Evolutionary conservation across 2,888 invertebrate species (phyloP).

Genomic region (Drosophila melanocephala): DNA sequence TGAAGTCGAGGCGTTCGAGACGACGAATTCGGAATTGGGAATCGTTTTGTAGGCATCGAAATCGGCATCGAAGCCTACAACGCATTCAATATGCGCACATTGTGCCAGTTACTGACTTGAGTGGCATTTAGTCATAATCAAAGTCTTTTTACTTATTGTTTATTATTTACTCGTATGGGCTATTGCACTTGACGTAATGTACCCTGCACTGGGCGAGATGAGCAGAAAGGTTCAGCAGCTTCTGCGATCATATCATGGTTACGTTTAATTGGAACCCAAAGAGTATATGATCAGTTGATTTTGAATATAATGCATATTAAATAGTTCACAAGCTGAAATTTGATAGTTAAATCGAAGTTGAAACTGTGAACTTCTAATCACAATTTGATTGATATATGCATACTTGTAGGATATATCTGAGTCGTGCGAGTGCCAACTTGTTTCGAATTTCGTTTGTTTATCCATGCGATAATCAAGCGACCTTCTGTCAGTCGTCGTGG

Average conservation of each 20-base stretch:
- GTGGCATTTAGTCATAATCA: conserved; percentile 27
- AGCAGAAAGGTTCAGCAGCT: not conserved
- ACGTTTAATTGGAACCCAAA: not conserved
- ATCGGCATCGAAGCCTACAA: conserved; percentile 15
- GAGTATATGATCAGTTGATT: not conserved
- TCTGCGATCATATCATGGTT: not conserved
- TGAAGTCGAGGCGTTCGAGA: conserved; percentile 13
- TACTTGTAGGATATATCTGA: conserved; percentile 18
- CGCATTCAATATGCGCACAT: conserved; percentile 65
- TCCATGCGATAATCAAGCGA: conserved; percentile 17
- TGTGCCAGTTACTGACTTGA: conserved; percentile 57
- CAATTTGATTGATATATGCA: not conserved
- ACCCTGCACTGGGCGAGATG: conserved; percentile 15
- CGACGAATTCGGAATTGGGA: conserved; percentile 39
- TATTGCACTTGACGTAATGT: conserved; percentile 38
- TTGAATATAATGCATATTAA: too few species aligned
- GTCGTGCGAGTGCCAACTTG: not conserved
- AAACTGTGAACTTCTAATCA: not conserved
- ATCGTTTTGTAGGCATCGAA: conserved; percentile 9
- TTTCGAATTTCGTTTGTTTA: not conserved
- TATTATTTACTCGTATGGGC: conserved; percentile 17
- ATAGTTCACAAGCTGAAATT: too few species aligned
- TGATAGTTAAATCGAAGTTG: not conserved
- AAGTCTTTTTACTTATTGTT: conserved; percentile 18
- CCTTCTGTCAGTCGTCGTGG: conserved; percentile 37